Conservation (phyloP, 1,140 invertebrate species). For the Bombus picipes region DNA sequence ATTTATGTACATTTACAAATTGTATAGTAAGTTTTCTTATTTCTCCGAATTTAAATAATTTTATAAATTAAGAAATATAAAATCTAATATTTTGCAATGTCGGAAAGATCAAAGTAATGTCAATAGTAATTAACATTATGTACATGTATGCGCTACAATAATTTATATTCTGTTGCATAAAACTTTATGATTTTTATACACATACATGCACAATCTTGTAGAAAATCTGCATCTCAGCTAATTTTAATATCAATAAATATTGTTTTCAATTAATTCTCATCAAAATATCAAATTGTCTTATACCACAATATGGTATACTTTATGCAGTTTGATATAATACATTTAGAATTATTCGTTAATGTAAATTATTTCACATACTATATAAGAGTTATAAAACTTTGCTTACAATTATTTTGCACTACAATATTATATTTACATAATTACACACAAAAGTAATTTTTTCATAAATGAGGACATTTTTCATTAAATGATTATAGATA, state of each 20-base stretch:
- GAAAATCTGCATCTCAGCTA: background rate
- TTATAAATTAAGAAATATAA: conserved; percentile 55
- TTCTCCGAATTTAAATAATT: conserved; percentile 49
- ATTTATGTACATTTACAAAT: conserved; percentile 23
- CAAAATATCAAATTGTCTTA: background rate
- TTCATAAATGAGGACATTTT: conserved; percentile 27
- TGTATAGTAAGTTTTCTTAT: conserved; percentile 17
- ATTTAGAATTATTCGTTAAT: conserved; percentile 14
- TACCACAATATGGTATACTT: background rate
- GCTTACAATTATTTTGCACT: conserved; percentile 43
- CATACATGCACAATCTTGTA: background rate
- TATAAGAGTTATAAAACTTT: conserved; percentile 52
- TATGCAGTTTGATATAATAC: background rate
- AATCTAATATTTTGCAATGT: background rate
- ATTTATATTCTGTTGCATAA: background rate
- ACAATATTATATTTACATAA: conserved; percentile 43
- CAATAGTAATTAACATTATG: background rate
- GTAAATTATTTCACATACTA: conserved; percentile 51
- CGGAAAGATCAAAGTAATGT: background rate
- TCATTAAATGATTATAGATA: background rate
- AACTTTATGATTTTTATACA: background rate
- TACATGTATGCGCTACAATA: background rate
- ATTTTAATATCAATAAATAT: background rate
- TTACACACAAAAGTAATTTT: conserved; percentile 32
- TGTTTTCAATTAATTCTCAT: background rate